Conservation (phyloP, 2,797 vertebrate species). For the Notamacropus eugenii region DNA sequence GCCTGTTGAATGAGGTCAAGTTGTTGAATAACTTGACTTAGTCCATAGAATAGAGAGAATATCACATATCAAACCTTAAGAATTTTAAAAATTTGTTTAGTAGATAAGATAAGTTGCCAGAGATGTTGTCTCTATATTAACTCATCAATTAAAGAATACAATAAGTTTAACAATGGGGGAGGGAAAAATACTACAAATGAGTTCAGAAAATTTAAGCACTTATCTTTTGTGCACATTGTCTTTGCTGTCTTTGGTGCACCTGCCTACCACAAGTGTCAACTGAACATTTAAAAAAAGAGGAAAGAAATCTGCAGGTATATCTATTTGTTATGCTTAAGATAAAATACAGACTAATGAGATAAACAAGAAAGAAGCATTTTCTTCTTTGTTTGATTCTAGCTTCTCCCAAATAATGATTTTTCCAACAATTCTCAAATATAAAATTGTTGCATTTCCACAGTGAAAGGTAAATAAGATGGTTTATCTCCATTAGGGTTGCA, state of each 20-base stretch:
- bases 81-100: neutral
- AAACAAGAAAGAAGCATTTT: constrained; percentile 28
- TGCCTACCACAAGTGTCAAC: constrained; percentile 21
- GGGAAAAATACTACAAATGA: neutral
- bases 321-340: constrained; percentile 6
- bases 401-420: constrained; percentile 44
- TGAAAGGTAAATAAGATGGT: constrained; percentile 60
- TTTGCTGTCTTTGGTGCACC: constrained; percentile 4
- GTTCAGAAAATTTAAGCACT: neutral
- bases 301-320: neutral
- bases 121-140: neutral
- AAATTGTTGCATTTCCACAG: constrained; percentile 56
- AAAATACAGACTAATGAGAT: neutral
- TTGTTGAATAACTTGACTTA: neutral
- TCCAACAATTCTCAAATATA: constrained; percentile 41
- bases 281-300: neutral
- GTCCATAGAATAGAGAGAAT: neutral
- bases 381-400: constrained; percentile 32
- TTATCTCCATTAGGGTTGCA: constrained; percentile 56
- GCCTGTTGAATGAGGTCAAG: neutral
- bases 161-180: neutral
- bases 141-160: constrained; percentile 13
- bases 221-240: neutral
- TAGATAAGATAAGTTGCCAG: neutral
- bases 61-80: neutral